phyloP scores from a whole-genome alignment of 37 sponge, comb jelly and placozoan genomes.

The Spongilla lacustris region DNA sequence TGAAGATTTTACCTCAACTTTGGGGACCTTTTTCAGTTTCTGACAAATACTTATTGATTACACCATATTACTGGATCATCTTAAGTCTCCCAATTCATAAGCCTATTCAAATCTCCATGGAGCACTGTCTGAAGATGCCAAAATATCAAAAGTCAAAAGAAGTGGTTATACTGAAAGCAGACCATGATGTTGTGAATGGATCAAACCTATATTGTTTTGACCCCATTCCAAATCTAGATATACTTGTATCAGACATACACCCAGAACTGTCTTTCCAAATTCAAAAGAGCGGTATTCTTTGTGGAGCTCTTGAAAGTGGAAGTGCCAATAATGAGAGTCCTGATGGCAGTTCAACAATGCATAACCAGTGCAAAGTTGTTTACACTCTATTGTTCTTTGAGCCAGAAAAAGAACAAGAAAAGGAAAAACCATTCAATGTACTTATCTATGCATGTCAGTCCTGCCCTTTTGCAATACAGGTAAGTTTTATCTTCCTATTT shows the following conservation, averaged over 20 bases:
- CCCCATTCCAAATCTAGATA: neutral
- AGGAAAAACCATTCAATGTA: neutral
- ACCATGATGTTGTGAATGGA: neutral
- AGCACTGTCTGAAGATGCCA: neutral
- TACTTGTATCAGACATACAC: neutral
- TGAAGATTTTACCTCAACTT: neutral
- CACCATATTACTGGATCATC: neutral
- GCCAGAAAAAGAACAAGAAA: neutral
- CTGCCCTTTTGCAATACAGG: neutral
- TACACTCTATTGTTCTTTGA: neutral
- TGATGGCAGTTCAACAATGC: neutral
- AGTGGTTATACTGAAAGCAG: slow-evolving; percentile 7
- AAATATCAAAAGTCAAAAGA: neutral
- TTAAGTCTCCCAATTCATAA: neutral
- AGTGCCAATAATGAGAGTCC: neutral
- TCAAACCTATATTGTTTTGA: neutral
- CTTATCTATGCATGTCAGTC: neutral
- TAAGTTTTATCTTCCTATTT: too few species aligned
- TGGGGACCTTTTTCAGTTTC: neutral
- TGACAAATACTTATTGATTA: neutral
- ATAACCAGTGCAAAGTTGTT: too few species aligned
- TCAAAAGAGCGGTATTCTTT: neutral
- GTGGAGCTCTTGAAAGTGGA: neutral
- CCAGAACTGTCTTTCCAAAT: neutral
- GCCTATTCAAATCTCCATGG: neutral